phyloP scores from a whole-genome alignment of 2,113 vertebrate genomes.

The Phyllostomus discolor region DNA sequence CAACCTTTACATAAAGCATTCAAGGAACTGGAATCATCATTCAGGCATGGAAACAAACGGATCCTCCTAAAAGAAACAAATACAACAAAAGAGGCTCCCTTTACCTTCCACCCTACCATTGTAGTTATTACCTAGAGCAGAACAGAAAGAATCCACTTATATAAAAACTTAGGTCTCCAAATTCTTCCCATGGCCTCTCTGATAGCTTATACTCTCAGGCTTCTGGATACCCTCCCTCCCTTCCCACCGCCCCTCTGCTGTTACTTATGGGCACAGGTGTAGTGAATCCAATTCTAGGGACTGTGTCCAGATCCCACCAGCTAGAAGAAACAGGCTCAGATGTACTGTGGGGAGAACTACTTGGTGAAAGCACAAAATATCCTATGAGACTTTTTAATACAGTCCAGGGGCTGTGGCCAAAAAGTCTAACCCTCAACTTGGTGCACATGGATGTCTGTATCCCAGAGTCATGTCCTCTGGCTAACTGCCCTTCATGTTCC shows the following conservation, averaged over 20 bases:
- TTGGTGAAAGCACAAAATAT: not conserved
- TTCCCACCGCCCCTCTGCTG: not conserved
- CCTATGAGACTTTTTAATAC: not conserved
- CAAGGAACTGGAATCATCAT: not conserved
- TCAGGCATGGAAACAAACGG: not conserved
- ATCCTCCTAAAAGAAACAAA: not conserved
- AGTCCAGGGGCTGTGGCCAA: not conserved
- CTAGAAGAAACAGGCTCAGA: not conserved
- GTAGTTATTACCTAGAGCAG: not conserved
- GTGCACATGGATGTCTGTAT: not conserved
- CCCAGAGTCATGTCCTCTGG: not conserved
- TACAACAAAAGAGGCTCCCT: not conserved
- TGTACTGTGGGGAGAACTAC: not conserved
- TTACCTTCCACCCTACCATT: rapidly evolving
- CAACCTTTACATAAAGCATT: not conserved
- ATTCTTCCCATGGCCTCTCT: not conserved
- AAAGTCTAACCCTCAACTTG: not conserved
- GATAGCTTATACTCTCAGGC: not conserved
- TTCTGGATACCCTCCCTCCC: not conserved
- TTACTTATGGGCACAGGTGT: not conserved
- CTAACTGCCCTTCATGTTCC: not conserved
- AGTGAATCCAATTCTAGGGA: no score
- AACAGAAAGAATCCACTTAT: not conserved
- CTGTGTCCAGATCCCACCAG: not conserved
- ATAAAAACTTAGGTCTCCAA: not conserved